Evolutionary conservation across 2,113 vertebrate genomes (phyloP).

Genomic region (Litocranius walleri): DNA sequence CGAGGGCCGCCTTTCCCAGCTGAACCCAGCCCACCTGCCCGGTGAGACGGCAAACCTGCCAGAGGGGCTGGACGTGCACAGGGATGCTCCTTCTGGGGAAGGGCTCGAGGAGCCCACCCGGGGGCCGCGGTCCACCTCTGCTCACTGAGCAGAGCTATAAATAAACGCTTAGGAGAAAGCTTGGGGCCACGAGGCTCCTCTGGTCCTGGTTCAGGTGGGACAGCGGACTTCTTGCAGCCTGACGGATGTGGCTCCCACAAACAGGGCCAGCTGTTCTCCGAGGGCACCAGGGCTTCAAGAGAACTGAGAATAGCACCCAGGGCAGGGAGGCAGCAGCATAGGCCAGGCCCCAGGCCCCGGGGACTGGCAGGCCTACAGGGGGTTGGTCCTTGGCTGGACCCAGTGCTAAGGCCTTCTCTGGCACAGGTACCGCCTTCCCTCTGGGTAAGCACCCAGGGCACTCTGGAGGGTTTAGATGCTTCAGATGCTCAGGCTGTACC

Average conservation of each 20-base stretch:
- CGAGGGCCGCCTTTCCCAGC: background rate
- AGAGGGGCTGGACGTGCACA: background rate
- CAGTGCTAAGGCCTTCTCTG: background rate
- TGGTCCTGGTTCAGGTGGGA: background rate
- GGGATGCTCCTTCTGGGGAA: background rate
- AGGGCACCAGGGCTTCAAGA: background rate
- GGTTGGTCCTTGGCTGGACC: background rate
- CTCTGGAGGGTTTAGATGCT: background rate
- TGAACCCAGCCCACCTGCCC: background rate
- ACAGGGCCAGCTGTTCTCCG: background rate
- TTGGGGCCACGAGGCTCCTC: rapidly evolving
- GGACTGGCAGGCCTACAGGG: rapidly evolving
- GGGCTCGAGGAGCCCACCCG: conserved; percentile 47
- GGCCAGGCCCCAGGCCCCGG: background rate
- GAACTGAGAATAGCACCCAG: background rate
- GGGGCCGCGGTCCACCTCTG: background rate
- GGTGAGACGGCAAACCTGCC: background rate
- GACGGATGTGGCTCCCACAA: rapidly evolving
- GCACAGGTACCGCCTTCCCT: background rate
- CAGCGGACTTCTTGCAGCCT: background rate
- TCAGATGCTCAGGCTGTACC: background rate
- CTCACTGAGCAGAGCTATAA: background rate
- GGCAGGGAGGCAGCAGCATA: no score
- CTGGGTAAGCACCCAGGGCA: background rate
- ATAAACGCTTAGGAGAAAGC: conserved; percentile 39